phyloP scores from a whole-genome alignment of 1,140 invertebrate species.

The Amyelois transitella region DNA sequence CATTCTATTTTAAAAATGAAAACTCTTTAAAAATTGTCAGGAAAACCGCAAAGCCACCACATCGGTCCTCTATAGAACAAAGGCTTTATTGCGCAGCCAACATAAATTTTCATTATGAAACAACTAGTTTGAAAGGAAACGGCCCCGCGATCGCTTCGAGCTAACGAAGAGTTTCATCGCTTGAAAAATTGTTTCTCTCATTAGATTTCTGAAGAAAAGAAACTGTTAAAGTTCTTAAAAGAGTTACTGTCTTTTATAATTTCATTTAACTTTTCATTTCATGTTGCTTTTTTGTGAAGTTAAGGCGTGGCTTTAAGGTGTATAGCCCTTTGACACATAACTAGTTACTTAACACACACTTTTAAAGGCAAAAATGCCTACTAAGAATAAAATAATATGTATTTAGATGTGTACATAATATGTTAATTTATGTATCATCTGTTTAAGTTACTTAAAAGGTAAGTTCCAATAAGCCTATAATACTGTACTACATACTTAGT shows the following conservation, averaged over 20 bases:
- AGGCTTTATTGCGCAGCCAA: constrained; percentile 24
- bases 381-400: too few species aligned
- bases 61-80: constrained; percentile 11
- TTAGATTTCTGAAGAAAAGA: background rate
- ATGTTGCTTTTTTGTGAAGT: background rate
- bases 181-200: constrained; percentile 23
- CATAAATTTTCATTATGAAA: constrained; percentile 47
- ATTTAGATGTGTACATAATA: too few species aligned
- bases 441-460: too few species aligned
- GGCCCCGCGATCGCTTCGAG: constrained; percentile 13
- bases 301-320: background rate
- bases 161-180: constrained; percentile 14
- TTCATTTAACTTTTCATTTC: background rate
- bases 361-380: too few species aligned
- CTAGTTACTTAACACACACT: background rate
- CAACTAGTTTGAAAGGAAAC: constrained; percentile 32
- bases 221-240: background rate
- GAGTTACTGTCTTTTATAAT: background rate
- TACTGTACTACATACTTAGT: too few species aligned
- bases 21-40: background rate
- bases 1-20: background rate
- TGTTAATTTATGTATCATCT: too few species aligned
- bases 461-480: too few species aligned
- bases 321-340: too few species aligned
- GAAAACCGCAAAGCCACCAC: background rate